phyloP scores from a whole-genome alignment of 2,797 vertebrate species.

The Coreius guichenoti region DNA sequence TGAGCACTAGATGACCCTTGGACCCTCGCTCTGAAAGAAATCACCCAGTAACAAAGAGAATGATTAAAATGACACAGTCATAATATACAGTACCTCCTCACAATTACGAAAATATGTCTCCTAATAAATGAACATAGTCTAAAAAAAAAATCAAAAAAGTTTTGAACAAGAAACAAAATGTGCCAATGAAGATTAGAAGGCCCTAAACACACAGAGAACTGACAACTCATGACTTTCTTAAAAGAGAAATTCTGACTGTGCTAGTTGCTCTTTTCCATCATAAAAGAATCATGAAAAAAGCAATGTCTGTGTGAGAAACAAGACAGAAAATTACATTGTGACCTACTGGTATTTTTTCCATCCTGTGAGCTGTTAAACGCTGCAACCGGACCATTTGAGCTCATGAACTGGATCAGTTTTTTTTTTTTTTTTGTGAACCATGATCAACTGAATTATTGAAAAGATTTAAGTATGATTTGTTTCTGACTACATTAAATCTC shows the following conservation, averaged over 20 bases:
- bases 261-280: background rate
- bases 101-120: background rate
- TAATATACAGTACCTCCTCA: background rate
- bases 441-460: background rate
- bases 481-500: background rate
- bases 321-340: background rate
- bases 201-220: too few species aligned
- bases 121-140: background rate
- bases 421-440: too few species aligned
- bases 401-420: background rate
- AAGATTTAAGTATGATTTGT: background rate
- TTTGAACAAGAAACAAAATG: background rate
- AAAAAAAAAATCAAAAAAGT: background rate
- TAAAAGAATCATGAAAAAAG: background rate
- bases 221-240: background rate
- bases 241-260: background rate
- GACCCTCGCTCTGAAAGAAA: constrained; percentile 76
- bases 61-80: background rate
- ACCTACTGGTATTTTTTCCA: background rate
- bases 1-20: constrained; percentile 86
- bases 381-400: background rate
- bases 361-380: background rate
- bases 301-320: background rate
- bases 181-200: background rate
- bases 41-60: background rate